These are phyloP conservation scores for Lucilia sericata DNA, from an alignment of 1,140 invertebrate species.

Conservation along the genomic window DNA sequence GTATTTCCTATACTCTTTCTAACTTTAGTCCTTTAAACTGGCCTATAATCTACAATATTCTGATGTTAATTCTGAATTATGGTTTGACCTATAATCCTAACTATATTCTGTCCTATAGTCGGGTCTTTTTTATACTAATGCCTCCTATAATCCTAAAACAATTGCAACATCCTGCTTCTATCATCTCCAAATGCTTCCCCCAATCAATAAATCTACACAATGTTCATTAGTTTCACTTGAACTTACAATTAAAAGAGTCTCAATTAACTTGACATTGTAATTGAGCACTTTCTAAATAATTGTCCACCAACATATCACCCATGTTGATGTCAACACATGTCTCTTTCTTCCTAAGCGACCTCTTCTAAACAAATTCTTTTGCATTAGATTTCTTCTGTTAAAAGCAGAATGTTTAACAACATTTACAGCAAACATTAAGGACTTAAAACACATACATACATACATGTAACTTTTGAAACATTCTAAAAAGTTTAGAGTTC, in stretches of 20 bases:
- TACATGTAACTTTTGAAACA: not conserved
- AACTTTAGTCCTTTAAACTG: no score
- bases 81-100: no score
- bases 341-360: not conserved
- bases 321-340: not conserved
- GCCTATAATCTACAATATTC: no score
- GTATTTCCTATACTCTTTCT: no score
- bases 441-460: not conserved
- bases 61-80: no score
- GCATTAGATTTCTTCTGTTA: not conserved
- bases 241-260: not conserved
- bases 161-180: no score
- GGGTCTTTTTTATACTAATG: no score
- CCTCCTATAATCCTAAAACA: no score
- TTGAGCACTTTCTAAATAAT: slow-evolving; percentile 1
- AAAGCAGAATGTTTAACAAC: not conserved
- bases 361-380: not conserved
- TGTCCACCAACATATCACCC: slow-evolving; percentile 27
- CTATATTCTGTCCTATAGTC: no score
- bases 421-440: not conserved
- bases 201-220: no score
- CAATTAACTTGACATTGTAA: not conserved
- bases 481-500: slow-evolving; percentile 36
- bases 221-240: not conserved
- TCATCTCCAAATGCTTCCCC: no score